phyloP scores from a whole-genome alignment of 2,113 vertebrate species.

The Atherinomorus stipes region DNA sequence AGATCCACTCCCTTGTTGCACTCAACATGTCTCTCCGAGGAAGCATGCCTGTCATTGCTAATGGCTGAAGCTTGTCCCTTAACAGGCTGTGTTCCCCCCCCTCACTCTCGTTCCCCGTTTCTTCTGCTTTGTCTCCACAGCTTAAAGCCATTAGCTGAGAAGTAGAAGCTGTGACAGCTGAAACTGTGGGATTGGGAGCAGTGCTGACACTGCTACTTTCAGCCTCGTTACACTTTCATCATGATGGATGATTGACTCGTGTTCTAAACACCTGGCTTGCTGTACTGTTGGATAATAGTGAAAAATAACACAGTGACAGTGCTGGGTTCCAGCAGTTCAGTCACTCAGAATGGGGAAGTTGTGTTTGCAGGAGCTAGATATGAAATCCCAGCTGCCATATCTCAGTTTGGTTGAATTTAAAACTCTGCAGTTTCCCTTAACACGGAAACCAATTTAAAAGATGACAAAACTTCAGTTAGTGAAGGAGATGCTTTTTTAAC shows the following conservation, averaged over 20 bases:
- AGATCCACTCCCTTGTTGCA: conserved; percentile 14
- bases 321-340: conserved; percentile 19
- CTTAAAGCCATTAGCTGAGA: conserved; percentile 35
- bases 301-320: conserved; percentile 47
- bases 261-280: conserved; percentile 55
- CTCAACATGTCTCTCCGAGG: conserved; percentile 12
- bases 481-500: conserved; percentile 12
- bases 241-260: conserved; percentile 62
- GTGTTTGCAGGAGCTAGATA: conserved; percentile 14
- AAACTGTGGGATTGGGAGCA: conserved; percentile 59
- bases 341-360: not conserved
- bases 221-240: conserved; percentile 39
- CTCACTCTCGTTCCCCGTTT: not conserved
- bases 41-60: conserved; percentile 40
- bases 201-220: conserved; percentile 59
- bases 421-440: conserved; percentile 24
- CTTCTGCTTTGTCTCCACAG: conserved; percentile 24
- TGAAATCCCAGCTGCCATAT: conserved; percentile 43
- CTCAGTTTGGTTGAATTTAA: conserved; percentile 22
- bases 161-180: conserved; percentile 55
- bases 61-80: conserved; percentile 58
- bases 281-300: conserved; percentile 61
- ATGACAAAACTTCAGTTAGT: conserved; percentile 10
- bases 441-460: conserved; percentile 21
- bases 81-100: conserved; percentile 1